These are phyloP conservation scores for Gymnocephalus cernua DNA, from an alignment of 2,113 vertebrate species.

Conservation along the genomic window DNA sequence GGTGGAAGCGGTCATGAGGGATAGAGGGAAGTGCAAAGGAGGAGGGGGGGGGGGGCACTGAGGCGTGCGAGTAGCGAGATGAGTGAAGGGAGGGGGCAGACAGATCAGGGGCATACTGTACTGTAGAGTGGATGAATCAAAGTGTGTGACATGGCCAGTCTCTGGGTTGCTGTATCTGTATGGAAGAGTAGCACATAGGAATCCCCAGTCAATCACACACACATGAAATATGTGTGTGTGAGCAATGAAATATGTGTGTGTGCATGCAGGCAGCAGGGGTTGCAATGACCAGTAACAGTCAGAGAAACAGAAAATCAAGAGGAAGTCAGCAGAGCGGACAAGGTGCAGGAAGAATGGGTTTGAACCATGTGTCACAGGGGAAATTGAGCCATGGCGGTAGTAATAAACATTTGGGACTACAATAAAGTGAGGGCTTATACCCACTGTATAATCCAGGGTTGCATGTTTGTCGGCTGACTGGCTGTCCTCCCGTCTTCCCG, in stretches of 20 bases:
- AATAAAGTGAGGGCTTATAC: conserved; percentile 16
- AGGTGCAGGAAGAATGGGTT: conserved; percentile 2
- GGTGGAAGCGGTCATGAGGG: conserved; percentile 53
- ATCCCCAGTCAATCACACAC: conserved; percentile 20
- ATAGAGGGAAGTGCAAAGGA: conserved; percentile 26
- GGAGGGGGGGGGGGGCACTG: neutral
- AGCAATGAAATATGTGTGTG: neutral
- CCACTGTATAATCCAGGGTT: conserved; percentile 28
- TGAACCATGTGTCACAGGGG: neutral
- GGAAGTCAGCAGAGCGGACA: conserved; percentile 32
- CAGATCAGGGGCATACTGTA: conserved; percentile 42
- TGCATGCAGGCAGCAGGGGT: neutral
- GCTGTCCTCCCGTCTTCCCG: conserved; percentile 28
- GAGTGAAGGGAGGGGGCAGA: conserved; percentile 38
- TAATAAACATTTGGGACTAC: conserved; percentile 7
- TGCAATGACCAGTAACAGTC: conserved; percentile 24
- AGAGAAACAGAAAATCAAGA: conserved; percentile 15
- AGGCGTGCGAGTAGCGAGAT: conserved; percentile 31
- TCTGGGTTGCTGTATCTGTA: conserved; percentile 27
- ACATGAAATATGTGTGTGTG: neutral
- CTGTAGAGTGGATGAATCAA: conserved; percentile 39
- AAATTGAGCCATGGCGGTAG: neutral
- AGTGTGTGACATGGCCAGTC: conserved; percentile 33
- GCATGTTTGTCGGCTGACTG: conserved; percentile 62
- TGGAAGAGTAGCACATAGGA: conserved; percentile 14